Percentiles rank a stretch among this genome's conserved stretches.
Conservation (phyloP, 2,797 vertebrate species). For the Chelon labrosus region DNA sequence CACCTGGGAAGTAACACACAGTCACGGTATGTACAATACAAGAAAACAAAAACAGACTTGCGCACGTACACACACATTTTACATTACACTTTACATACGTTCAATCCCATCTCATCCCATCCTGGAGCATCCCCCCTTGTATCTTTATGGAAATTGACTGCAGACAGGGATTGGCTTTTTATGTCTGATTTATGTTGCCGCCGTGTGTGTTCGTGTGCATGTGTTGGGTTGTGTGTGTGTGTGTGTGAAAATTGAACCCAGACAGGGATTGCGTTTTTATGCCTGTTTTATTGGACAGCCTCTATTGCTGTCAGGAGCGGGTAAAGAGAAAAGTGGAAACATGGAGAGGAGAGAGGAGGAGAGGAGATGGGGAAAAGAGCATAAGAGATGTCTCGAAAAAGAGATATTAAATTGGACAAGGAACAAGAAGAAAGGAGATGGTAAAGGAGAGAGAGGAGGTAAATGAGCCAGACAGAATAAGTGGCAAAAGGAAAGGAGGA, state of each 20-base stretch:
- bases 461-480: slow-evolving; percentile 21
- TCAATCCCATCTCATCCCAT: slow-evolving; percentile 58
- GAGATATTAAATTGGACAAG: slow-evolving; percentile 14
- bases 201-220: slow-evolving; percentile 27
- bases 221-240: slow-evolving; percentile 23
- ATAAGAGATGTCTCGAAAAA: slow-evolving; percentile 11
- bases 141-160: slow-evolving; percentile 84
- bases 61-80: slow-evolving; percentile 44
- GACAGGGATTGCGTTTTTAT: slow-evolving; percentile 80
- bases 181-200: slow-evolving; percentile 71
- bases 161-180: slow-evolving; percentile 76
- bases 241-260: slow-evolving; percentile 60
- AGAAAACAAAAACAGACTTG: slow-evolving; percentile 45
- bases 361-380: neutral
- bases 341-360: slow-evolving; percentile 5
- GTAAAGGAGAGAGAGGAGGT: neutral
- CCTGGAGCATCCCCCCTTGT: slow-evolving; percentile 57
- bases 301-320: slow-evolving; percentile 70
- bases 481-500: slow-evolving; percentile 1
- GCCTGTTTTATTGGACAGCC: slow-evolving; percentile 79
- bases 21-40: slow-evolving; percentile 31
- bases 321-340: slow-evolving; percentile 29
- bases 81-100: slow-evolving; percentile 59
- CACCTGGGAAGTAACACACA: slow-evolving; percentile 41
- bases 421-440: neutral